Evolutionary conservation across 1,140 invertebrate species (phyloP).

Genomic region (Agrilus planipennis): DNA sequence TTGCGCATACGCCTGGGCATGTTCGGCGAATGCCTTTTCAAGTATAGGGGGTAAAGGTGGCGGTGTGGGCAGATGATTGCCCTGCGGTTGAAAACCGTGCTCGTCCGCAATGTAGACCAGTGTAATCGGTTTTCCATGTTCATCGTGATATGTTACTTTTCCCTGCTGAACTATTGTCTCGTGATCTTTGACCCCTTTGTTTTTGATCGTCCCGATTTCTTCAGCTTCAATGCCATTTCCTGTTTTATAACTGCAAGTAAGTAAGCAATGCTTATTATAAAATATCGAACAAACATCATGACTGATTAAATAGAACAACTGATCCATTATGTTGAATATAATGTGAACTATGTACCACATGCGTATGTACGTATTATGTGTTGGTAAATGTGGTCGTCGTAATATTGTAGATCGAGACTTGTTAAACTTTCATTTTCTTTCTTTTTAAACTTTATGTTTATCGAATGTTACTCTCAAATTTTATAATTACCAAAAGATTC

Average conservation of each 20-base stretch:
- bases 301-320: constrained; percentile 3
- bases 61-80: constrained; percentile 53
- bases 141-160: constrained; percentile 48
- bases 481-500: too few species aligned
- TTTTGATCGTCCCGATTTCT: constrained; percentile 56
- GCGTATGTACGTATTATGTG: constrained; percentile 4
- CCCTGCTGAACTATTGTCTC: constrained; percentile 47
- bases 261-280: too few species aligned
- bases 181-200: constrained; percentile 43
- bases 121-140: constrained; percentile 49
- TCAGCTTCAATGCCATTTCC: constrained; percentile 55
- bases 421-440: too few species aligned
- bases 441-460: too few species aligned
- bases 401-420: neutral
- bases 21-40: too few species aligned
- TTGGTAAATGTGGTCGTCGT: constrained; percentile 1
- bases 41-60: constrained; percentile 64
- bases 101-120: constrained; percentile 49
- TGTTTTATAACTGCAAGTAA: constrained; percentile 46
- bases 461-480: too few species aligned
- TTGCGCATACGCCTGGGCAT: too few species aligned
- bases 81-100: constrained; percentile 42
- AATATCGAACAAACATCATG: neutral
- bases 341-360: constrained; percentile 2
- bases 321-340: constrained; percentile 4